Conservation (phyloP, 2,797 vertebrate genomes). For the Coluber constrictor region DNA sequence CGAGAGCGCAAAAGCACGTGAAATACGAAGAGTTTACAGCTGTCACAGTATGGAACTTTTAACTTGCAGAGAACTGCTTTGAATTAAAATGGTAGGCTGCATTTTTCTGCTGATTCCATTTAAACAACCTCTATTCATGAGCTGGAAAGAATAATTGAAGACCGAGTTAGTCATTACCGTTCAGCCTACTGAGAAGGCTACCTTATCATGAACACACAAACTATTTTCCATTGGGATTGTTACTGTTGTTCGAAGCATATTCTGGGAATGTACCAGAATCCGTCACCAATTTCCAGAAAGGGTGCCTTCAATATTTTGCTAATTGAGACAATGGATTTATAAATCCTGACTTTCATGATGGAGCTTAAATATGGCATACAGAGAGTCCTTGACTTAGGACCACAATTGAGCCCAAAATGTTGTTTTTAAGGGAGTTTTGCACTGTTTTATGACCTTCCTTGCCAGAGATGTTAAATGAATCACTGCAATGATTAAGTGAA, state of each 20-base stretch:
- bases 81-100: not conserved
- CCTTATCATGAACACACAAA: not conserved
- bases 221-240: not conserved
- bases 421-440: no score
- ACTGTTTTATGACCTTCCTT: no score
- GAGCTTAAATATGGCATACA: not conserved
- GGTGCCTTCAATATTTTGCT: not conserved
- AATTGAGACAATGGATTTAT: not conserved
- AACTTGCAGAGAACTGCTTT: not conserved
- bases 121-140: fast-evolving
- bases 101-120: not conserved
- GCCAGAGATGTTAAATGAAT: no score
- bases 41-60: conserved; percentile 6
- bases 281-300: not conserved
- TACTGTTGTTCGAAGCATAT: not conserved
- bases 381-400: not conserved
- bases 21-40: not conserved
- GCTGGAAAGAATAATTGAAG: not conserved
- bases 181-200: not conserved
- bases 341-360: not conserved
- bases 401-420: no score
- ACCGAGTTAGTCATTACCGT: not conserved
- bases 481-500: no score
- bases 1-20: not conserved
- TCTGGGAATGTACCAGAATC: not conserved